Base-by-base conservation (phyloP, 2,797 vertebrate species). In the Sebastes kiyomatsui region DNA sequence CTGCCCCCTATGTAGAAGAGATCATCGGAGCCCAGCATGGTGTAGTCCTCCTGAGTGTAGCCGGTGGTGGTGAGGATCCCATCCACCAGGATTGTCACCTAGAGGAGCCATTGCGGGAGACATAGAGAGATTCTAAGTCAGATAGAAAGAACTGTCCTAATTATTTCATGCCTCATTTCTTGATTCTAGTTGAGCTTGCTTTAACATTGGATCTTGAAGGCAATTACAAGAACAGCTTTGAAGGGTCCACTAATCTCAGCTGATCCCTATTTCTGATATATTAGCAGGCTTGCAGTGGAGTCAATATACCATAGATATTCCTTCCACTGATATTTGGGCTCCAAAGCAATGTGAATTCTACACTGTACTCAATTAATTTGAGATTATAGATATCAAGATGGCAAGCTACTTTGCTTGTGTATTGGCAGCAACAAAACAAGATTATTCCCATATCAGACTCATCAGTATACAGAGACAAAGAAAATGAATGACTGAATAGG, bases 1-100 rank as follows among this genome's bases (percentile, higher is more conserved):
- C 98, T 99, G 87, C 98, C 98, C 28, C 98, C 98, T 2, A 99
- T 97, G 89, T 98, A 99, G 96, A 99, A 99, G 94, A 99, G 97
- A 90, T 99, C 98, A 10, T 99, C 98, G 0, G 98, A 98, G 75
- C 98, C 98, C 92, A 99, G 93, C 98, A 99, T 99, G 93, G 98
- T 98, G 94, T 97, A 99, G 85, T 99, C 98, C 91, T 99, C 98
- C 93, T 99, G 98, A 1, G 98, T 99, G 95, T 99, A 99, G 70
- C 98, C 98, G 1, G 98, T 99, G 83, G 97, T 98, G 88, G 97
- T 98, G 87, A 99, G 96, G 79, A 99, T 97, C 66, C 97, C 97
- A 4, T 99, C 98, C 92, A 99, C 98, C 0, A 98, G 95, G 87
- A 99, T 98, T 3, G 97, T 99, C 90, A 99, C 98, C 98, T 98